These are phyloP conservation scores for Dicrostonyx torquatus DNA, from an alignment of 2,797 vertebrate species.

Conservation along the genomic window DNA sequence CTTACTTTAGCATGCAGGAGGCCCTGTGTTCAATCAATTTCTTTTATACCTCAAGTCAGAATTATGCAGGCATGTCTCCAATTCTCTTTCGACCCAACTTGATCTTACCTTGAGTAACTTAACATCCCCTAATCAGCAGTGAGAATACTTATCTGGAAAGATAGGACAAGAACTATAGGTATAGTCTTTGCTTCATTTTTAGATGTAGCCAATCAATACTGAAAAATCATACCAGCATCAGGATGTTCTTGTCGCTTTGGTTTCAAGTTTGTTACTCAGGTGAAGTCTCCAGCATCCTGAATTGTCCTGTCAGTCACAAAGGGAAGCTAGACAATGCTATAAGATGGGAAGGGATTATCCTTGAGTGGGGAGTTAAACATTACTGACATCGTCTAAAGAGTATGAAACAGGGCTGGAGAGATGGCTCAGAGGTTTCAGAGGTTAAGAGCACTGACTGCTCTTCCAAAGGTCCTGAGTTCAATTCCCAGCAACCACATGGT, in stretches of 20 bases:
- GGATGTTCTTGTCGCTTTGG: neutral
- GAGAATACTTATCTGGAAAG: conserved; percentile 42
- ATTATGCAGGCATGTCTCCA: conserved; percentile 45
- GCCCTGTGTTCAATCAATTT: neutral
- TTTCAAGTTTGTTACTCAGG: conserved; percentile 40
- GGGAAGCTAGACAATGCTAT: conserved; percentile 13
- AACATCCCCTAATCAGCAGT: conserved; percentile 29
- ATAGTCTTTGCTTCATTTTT: conserved; percentile 15
- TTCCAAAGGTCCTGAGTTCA: too few species aligned
- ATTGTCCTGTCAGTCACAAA: conserved; percentile 43
- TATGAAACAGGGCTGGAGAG: too few species aligned
- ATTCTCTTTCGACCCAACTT: conserved; percentile 25
- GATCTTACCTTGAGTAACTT: conserved; percentile 32
- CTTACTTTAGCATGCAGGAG: neutral
- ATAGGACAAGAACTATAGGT: neutral
- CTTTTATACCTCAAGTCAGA: neutral
- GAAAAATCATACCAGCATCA: neutral
- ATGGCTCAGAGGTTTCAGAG: too few species aligned
- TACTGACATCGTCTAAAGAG: conserved; percentile 7
- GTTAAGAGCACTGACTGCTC: too few species aligned
- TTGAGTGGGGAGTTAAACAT: conserved; percentile 7
- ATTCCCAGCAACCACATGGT: too few species aligned
- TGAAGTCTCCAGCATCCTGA: conserved; percentile 41
- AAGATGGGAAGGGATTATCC: conserved; percentile 26
- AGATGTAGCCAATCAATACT: conserved; percentile 7